These are phyloP conservation scores for Sylvilagus bachmani DNA, from an alignment of 2,113 vertebrate genomes.

Conservation along the genomic window DNA sequence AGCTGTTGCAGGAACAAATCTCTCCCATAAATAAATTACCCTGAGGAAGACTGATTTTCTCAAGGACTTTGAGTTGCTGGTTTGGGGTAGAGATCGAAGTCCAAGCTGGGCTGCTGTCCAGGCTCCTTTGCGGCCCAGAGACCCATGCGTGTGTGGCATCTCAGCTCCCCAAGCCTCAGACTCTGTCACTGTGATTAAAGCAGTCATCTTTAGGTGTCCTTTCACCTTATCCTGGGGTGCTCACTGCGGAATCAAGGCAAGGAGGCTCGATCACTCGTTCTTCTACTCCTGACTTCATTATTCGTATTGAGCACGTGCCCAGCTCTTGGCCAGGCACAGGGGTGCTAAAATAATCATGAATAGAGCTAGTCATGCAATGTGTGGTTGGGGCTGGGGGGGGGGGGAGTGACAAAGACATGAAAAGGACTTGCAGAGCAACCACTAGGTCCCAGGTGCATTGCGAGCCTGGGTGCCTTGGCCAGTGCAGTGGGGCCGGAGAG, in stretches of 20 bases:
- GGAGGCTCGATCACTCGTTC: too few species aligned
- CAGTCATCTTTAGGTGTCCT: fast-evolving
- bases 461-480: background rate
- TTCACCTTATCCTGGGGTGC: fast-evolving
- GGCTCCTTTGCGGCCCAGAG: fast-evolving
- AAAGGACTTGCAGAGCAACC: background rate
- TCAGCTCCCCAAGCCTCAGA: background rate
- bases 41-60: slow-evolving; percentile 29
- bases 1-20: background rate
- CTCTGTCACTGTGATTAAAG: background rate
- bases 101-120: background rate
- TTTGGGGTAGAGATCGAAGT: background rate
- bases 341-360: background rate
- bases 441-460: background rate
- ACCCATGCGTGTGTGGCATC: too few species aligned
- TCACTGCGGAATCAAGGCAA: background rate
- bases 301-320: background rate
- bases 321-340: background rate
- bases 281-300: background rate
- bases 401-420: background rate
- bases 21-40: slow-evolving; percentile 9
- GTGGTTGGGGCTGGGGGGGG: background rate
- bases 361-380: too few species aligned
- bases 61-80: background rate
- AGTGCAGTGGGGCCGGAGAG: fast-evolving